A percentile compares a stretch with the other conserved stretches of the same genome.
These are phyloP conservation scores for Argynnis bischoffii DNA, from an alignment of 2,888 invertebrate species.

Conservation along the genomic window DNA sequence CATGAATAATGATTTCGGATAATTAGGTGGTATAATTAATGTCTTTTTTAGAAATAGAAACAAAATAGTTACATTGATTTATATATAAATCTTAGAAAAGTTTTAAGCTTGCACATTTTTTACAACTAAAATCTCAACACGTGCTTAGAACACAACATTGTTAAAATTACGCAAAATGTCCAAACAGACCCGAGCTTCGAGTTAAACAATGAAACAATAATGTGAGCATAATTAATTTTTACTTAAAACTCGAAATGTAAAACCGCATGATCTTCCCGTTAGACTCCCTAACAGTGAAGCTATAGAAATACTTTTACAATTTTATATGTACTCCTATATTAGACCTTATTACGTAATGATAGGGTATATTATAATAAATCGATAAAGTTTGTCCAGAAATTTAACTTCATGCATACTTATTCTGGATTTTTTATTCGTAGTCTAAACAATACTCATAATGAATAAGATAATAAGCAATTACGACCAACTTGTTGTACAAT, in stretches of 20 bases:
- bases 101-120: constrained; percentile 13
- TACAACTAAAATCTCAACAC: constrained; percentile 22
- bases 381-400: constrained; percentile 30
- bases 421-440: constrained; percentile 61
- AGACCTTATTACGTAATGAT: constrained; percentile 11
- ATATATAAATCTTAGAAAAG: not conserved
- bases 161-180: constrained; percentile 78
- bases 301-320: constrained; percentile 40
- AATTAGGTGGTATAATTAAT: not conserved
- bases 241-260: constrained; percentile 64
- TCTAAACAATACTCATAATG: constrained; percentile 64
- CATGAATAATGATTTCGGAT: constrained; percentile 2
- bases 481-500: constrained; percentile 50
- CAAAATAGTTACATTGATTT: no score
- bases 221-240: constrained; percentile 78
- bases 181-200: constrained; percentile 67
- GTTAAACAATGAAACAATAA: constrained; percentile 71
- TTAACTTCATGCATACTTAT: constrained; percentile 68
- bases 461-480: constrained; percentile 60
- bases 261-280: constrained; percentile 72
- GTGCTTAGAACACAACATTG: constrained; percentile 43
- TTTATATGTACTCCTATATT: not conserved
- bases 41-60: no score
- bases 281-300: constrained; percentile 70
- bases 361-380: constrained; percentile 18